Percentiles rank a stretch among this genome's conserved stretches.
These are phyloP conservation scores for Seriola dumerili DNA, from an alignment of 2,113 vertebrate genomes.

Conservation along the genomic window DNA sequence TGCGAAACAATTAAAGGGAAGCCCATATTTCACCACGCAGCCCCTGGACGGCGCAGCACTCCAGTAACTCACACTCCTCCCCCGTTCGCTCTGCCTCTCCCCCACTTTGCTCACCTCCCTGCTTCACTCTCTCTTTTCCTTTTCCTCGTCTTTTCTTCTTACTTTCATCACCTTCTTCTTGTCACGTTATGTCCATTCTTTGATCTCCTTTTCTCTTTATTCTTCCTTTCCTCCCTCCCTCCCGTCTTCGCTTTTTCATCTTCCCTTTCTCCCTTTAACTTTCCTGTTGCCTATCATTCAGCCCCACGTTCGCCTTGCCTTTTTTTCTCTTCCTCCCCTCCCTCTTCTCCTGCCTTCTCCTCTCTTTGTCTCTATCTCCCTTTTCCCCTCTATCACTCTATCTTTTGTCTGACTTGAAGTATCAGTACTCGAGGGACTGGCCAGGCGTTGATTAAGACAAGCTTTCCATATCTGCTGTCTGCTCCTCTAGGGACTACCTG, in stretches of 20 bases:
- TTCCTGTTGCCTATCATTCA: neutral
- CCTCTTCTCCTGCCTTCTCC: neutral
- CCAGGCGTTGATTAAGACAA: slow-evolving; percentile 67
- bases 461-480: slow-evolving; percentile 41
- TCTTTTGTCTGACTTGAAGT: slow-evolving; percentile 49
- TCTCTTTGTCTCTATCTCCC: neutral
- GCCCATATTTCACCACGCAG: slow-evolving; percentile 49
- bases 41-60: slow-evolving; percentile 9
- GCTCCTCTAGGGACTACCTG: slow-evolving; percentile 58
- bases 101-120: neutral
- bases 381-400: neutral
- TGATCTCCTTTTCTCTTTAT: neutral
- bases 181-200: neutral
- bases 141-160: neutral
- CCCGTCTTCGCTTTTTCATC: neutral
- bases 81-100: too few species aligned
- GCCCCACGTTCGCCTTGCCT: neutral
- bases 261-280: neutral
- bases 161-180: neutral
- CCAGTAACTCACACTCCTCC: neutral
- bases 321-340: neutral
- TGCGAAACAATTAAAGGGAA: slow-evolving; percentile 62
- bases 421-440: slow-evolving; percentile 41
- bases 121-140: neutral
- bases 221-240: neutral